A percentile compares a stretch with the other conserved stretches of the same genome.
Evolutionary conservation across 2,888 invertebrate genomes (phyloP).

Genomic region (Bruchidius siliquastri): DNA sequence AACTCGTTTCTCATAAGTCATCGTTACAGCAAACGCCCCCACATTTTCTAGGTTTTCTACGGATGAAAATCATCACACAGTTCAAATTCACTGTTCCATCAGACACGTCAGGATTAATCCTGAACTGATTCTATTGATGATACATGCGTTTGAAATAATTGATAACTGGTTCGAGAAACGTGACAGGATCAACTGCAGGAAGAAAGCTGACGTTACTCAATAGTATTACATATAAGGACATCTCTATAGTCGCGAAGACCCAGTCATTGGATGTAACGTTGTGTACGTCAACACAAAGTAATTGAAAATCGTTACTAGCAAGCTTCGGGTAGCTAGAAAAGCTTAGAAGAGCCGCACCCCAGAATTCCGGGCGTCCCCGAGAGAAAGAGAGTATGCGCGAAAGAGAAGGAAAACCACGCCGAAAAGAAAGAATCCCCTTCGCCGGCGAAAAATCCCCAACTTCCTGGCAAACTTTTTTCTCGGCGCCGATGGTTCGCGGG

Average conservation of each 20-base stretch:
- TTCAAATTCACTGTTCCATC: too few relatives aligned
- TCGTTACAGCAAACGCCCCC: too few relatives aligned
- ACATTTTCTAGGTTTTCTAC: too few relatives aligned
- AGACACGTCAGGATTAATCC: too few relatives aligned
- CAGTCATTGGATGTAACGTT: not conserved
- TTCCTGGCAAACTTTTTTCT: not conserved
- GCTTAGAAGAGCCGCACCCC: not conserved
- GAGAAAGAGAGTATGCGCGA: not conserved
- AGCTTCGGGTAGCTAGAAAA: not conserved
- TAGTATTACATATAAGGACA: too few relatives aligned
- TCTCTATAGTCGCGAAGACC: not conserved
- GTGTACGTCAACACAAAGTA: not conserved
- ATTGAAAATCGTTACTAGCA: not conserved
- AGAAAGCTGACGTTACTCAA: too few relatives aligned
- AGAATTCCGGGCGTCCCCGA: not conserved
- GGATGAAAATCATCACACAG: too few relatives aligned
- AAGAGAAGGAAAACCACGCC: not conserved
- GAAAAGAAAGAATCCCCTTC: conserved; percentile 24
- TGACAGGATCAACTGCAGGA: too few relatives aligned
- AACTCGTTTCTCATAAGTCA: too few relatives aligned
- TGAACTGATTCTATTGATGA: too few relatives aligned
- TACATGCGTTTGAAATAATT: too few relatives aligned
- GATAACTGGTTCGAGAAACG: too few relatives aligned
- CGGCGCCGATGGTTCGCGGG: not conserved
- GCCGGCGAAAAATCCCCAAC: not conserved